Evolutionary conservation across 2,888 invertebrate species (phyloP).

Genomic region (Rhagophthalmus giganteus): DNA sequence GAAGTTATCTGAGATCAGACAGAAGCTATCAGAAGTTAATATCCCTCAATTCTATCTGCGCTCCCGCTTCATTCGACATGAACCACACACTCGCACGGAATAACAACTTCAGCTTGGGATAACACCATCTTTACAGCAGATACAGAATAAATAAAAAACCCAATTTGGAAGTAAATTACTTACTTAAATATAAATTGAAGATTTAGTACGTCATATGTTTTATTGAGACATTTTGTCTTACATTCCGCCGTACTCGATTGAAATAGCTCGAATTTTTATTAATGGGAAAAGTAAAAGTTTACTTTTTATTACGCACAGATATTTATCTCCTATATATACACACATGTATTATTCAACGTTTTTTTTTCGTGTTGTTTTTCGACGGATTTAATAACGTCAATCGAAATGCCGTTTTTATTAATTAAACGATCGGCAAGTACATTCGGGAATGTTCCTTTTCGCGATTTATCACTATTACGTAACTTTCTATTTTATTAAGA

Average conservation of each 20-base stretch:
- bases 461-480: too few species aligned
- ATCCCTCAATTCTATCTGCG: constrained; percentile 34
- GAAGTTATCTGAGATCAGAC: constrained; percentile 34
- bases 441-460: too few species aligned
- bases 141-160: constrained; percentile 46
- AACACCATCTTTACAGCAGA: constrained; percentile 35
- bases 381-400: too few species aligned
- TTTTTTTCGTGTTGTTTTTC: too few species aligned
- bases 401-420: too few species aligned
- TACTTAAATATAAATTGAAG: constrained; percentile 48
- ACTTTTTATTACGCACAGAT: too few species aligned
- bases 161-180: constrained; percentile 49
- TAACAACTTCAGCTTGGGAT: constrained; percentile 32
- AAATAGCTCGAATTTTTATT: too few species aligned
- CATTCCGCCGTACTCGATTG: constrained; percentile 1
- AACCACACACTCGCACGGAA: constrained; percentile 30
- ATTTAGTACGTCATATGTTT: constrained; percentile 36
- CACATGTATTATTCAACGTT: too few species aligned
- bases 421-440: too few species aligned
- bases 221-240: constrained; percentile 22
- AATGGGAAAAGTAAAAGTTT: too few species aligned
- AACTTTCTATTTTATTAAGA: constrained; percentile 2
- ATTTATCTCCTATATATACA: too few species aligned
- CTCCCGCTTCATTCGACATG: constrained; percentile 31
- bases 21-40: constrained; percentile 39